These are phyloP conservation scores for Philypnodon macrostomus DNA, from an alignment of 2,797 vertebrate species.

Conservation along the genomic window DNA sequence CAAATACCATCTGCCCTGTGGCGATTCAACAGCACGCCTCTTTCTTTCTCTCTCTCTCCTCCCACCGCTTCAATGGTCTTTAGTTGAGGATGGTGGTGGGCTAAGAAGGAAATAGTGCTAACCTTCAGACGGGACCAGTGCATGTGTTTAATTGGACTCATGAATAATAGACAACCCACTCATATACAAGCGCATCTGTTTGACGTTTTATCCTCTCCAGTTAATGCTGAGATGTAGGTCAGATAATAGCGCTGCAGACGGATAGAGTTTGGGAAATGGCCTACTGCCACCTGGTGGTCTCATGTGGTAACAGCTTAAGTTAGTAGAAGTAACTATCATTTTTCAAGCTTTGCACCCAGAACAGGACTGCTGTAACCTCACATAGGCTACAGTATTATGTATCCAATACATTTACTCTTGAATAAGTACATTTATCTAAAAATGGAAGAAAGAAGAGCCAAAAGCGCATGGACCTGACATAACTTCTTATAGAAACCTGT, in stretches of 20 bases:
- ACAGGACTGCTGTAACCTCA: too few relatives aligned
- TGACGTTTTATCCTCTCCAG: too few relatives aligned
- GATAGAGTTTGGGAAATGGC: conserved; percentile 19
- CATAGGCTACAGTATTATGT: too few relatives aligned
- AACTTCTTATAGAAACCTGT: too few relatives aligned
- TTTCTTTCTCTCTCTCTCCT: conserved; percentile 44
- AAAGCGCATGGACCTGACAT: too few relatives aligned
- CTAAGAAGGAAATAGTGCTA: conserved; percentile 13
- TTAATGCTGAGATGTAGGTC: conserved; percentile 70
- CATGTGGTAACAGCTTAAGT: neutral
- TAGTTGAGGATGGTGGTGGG: conserved; percentile 33
- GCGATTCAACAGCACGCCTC: conserved; percentile 53
- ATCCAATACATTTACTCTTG: too few relatives aligned
- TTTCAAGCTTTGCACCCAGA: too few relatives aligned
- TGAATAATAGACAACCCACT: conserved; percentile 45
- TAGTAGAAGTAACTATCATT: too few relatives aligned
- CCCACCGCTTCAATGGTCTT: conserved; percentile 50
- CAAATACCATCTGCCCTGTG: conserved; percentile 73
- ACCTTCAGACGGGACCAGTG: conserved; percentile 17
- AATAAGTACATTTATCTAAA: too few relatives aligned
- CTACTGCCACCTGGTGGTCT: conserved; percentile 70
- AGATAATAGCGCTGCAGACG: conserved; percentile 59
- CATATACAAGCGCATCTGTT: too few relatives aligned
- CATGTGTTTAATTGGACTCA: conserved; percentile 15
- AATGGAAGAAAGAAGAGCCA: too few relatives aligned